These are phyloP conservation scores for Paraplagusia blochii DNA, from an alignment of 2,113 vertebrate genomes.

Conservation along the genomic window DNA sequence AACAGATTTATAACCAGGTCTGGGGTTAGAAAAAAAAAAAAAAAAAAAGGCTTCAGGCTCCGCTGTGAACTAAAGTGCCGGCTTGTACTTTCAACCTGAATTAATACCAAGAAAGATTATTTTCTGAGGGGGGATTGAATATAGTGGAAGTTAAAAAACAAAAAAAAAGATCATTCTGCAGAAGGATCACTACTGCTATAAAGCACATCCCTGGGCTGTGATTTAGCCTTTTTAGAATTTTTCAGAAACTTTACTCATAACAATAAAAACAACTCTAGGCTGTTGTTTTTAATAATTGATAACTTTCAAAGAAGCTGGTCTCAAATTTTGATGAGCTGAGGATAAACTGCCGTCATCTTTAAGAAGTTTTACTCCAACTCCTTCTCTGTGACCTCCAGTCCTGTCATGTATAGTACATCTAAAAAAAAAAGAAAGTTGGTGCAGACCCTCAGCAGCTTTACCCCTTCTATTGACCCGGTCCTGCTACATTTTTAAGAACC, in stretches of 20 bases:
- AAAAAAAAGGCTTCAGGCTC: background rate
- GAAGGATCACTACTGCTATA: background rate
- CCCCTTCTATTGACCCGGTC: background rate
- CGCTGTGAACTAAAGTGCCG: background rate
- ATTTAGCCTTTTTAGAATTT: background rate
- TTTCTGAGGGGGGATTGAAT: background rate
- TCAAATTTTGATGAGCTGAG: background rate
- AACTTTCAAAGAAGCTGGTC: background rate
- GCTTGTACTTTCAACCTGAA: background rate
- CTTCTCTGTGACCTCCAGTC: background rate
- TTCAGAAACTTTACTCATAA: background rate
- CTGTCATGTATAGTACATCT: background rate
- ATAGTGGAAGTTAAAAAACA: background rate
- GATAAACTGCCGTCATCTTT: background rate
- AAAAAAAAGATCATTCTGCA: background rate
- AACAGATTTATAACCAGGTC: background rate
- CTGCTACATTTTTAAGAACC: background rate
- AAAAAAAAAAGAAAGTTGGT: background rate
- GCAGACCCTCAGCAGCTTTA: background rate
- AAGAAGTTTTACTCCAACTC: background rate
- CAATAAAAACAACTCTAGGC: background rate
- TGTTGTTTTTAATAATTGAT: background rate
- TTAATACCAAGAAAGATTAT: background rate
- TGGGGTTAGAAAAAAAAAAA: background rate
- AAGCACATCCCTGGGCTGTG: background rate